A percentile compares a stretch with the other conserved stretches of the same genome.
These are phyloP conservation scores for Lapara coniferarum DNA, from an alignment of 2,888 invertebrate species.

Conservation along the genomic window DNA sequence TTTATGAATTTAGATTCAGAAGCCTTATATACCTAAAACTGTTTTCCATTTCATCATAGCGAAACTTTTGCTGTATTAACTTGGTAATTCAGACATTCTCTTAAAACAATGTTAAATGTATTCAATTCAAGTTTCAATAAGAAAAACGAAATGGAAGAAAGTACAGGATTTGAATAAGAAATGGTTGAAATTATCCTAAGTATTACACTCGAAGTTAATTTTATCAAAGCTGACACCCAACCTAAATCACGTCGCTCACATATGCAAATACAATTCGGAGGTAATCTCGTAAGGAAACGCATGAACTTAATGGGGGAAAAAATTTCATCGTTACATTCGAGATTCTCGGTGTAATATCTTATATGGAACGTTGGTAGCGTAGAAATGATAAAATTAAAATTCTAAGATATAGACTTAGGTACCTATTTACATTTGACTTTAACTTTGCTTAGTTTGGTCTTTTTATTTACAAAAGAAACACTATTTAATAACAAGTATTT, in stretches of 20 bases:
- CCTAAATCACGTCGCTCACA: constrained; percentile 31
- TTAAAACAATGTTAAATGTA: not conserved
- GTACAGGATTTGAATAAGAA: constrained; percentile 19
- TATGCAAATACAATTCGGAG: constrained; percentile 34
- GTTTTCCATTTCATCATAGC: constrained; percentile 21
- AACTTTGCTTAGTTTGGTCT: too few relatives aligned
- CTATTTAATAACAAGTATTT: too few relatives aligned
- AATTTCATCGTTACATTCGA: constrained; percentile 27
- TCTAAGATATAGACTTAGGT: not conserved
- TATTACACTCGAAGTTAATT: constrained; percentile 26
- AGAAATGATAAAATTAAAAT: not conserved
- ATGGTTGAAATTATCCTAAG: constrained; percentile 25
- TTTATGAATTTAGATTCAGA: not conserved
- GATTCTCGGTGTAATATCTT: constrained; percentile 5
- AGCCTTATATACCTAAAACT: not conserved
- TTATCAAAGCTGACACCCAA: constrained; percentile 29
- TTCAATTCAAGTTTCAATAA: constrained; percentile 2
- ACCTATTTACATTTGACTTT: too few relatives aligned
- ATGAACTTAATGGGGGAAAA: constrained; percentile 31
- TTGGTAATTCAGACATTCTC: constrained; percentile 13
- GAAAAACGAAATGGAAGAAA: not conserved
- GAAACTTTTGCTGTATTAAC: constrained; percentile 2
- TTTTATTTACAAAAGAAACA: too few relatives aligned
- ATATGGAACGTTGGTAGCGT: not conserved
- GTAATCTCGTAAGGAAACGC: constrained; percentile 30